Evolutionary conservation across 1,140 invertebrate species (phyloP).

Genomic region (Diploscapter pachys): DNA sequence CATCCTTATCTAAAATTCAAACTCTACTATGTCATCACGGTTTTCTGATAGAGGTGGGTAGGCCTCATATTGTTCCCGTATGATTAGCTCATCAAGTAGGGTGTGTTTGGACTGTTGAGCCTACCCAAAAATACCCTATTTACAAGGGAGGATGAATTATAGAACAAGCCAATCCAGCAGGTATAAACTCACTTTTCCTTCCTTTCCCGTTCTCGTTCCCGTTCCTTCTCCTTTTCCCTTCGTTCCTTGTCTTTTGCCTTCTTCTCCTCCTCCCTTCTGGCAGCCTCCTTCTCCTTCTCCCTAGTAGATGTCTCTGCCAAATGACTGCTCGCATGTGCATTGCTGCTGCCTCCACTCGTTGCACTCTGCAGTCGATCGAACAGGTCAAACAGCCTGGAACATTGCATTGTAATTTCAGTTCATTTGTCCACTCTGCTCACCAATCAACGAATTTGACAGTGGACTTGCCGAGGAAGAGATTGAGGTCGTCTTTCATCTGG

Average conservation of each 20-base stretch:
- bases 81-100: no score
- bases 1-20: no score
- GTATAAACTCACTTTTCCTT: no score
- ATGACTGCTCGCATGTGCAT: background rate
- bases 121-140: no score
- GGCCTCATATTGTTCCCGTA: no score
- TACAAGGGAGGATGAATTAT: no score
- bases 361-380: slow-evolving; percentile 22
- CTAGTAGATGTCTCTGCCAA: background rate
- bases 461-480: slow-evolving; percentile 78
- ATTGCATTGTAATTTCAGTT: background rate
- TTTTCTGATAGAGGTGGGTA: no score
- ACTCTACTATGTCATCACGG: no score
- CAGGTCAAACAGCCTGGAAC: slow-evolving; percentile 16
- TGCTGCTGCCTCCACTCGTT: background rate
- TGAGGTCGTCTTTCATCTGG: slow-evolving; percentile 87
- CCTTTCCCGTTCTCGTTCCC: slow-evolving; percentile 11
- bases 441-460: slow-evolving; percentile 84
- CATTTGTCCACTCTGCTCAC: slow-evolving; percentile 56
- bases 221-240: slow-evolving; percentile 14
- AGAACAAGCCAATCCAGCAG: no score
- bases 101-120: no score
- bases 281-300: slow-evolving; percentile 10
- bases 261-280: slow-evolving; percentile 6
- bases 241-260: slow-evolving; percentile 1